Percentiles rank a stretch among this genome's conserved stretches.
Evolutionary conservation across 2,888 invertebrate genomes (phyloP).

Genomic region (Autographa gamma): DNA sequence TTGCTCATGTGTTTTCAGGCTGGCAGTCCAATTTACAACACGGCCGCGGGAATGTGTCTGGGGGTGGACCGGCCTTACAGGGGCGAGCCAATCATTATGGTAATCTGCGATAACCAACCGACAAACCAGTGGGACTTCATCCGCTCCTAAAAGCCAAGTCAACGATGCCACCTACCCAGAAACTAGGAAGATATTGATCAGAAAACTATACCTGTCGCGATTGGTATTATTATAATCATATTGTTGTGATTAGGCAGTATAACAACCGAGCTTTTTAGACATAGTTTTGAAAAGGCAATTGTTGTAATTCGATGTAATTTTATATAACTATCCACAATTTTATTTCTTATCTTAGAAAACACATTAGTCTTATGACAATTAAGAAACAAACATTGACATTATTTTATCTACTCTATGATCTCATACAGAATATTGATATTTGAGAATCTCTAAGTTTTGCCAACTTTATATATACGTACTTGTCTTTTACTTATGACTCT

Average conservation of each 20-base stretch:
- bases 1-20: conserved; percentile 83
- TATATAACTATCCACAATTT: not conserved
- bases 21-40: conserved; percentile 94
- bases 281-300: conserved; percentile 27
- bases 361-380: not conserved
- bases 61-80: conserved; percentile 86
- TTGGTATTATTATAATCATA: conserved; percentile 4
- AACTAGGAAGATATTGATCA: not conserved
- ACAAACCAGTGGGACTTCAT: conserved; percentile 86
- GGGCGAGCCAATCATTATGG: conserved; percentile 79
- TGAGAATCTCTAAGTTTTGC: not conserved
- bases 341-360: not conserved
- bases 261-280: conserved; percentile 44
- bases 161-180: not conserved
- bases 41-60: conserved; percentile 95
- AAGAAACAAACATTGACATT: not conserved
- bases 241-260: conserved; percentile 29
- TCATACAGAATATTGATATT: conserved; percentile 5
- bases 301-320: conserved; percentile 12
- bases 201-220: conserved; percentile 7
- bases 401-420: not conserved
- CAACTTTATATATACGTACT: not conserved
- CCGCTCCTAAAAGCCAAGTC: conserved; percentile 63
- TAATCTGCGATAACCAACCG: conserved; percentile 80
- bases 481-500: not conserved